A percentile compares a stretch with the other conserved stretches of the same genome.
phyloP scores from a whole-genome alignment of 2,797 vertebrate genomes.

The Enteromius radiatus region DNA sequence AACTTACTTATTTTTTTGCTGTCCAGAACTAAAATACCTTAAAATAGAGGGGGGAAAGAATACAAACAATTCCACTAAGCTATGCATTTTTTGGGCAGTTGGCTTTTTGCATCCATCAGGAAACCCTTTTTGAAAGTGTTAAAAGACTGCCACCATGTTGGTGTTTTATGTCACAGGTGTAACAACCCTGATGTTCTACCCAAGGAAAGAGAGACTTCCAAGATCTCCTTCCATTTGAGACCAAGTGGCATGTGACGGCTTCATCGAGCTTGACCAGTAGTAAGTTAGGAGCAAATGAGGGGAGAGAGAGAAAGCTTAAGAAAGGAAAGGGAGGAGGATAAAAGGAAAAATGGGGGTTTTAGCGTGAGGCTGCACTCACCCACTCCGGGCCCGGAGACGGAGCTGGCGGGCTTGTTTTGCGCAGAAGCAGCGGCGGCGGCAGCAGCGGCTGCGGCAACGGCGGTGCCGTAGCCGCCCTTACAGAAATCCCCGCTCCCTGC shows the following conservation, averaged over 20 bases:
- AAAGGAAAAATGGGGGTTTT: conserved; percentile 58
- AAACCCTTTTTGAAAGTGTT: background rate
- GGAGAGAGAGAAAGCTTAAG: conserved; percentile 61
- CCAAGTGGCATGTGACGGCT: conserved; percentile 52
- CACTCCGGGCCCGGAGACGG: conserved; percentile 85
- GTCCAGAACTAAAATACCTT: background rate
- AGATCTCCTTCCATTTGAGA: conserved; percentile 24
- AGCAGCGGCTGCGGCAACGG: conserved; percentile 69
- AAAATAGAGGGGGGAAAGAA: background rate
- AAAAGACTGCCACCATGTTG: background rate
- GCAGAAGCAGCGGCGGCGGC: conserved; percentile 79
- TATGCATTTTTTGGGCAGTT: background rate
- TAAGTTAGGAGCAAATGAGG: conserved; percentile 63
- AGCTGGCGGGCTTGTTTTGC: conserved; percentile 86
- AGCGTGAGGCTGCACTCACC: conserved; percentile 83
- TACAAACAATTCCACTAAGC: background rate
- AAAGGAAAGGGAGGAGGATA: conserved; percentile 65
- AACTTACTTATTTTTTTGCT: no score
- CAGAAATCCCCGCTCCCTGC: conserved; percentile 86
- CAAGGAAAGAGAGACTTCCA: background rate
- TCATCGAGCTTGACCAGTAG: conserved; percentile 52
- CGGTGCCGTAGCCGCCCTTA: conserved; percentile 86
- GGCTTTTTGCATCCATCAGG: background rate
- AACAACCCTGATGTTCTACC: background rate
- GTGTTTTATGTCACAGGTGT: background rate